Evolutionary conservation across 2,888 invertebrate species (phyloP).

Genomic region (Sinelater perroti): DNA sequence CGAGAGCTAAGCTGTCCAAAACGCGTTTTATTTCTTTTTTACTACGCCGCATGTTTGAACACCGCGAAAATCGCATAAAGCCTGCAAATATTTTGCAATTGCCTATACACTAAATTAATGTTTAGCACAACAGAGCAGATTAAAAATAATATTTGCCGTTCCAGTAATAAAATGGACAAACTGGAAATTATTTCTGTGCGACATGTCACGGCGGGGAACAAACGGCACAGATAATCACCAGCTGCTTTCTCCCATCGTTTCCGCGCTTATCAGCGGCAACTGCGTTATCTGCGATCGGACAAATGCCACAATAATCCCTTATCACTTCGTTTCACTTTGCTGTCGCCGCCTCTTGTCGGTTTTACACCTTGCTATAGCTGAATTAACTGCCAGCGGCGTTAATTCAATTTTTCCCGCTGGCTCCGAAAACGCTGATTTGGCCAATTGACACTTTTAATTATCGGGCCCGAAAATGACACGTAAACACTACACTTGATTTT

Average conservation of each 20-base stretch:
- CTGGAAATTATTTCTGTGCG: slow-evolving; percentile 3
- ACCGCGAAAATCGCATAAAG: too few species aligned
- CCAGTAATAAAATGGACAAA: slow-evolving; percentile 1
- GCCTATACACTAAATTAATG: too few species aligned
- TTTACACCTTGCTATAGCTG: slow-evolving; percentile 10
- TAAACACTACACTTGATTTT: too few species aligned
- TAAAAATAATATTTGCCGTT: slow-evolving; percentile 2
- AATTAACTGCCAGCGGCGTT: too few species aligned
- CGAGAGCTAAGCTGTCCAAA: too few species aligned
- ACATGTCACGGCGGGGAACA: slow-evolving; percentile 15
- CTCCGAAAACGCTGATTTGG: too few species aligned
- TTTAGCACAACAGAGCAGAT: neutral
- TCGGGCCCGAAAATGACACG: too few species aligned
- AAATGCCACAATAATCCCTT: slow-evolving; percentile 46
- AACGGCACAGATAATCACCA: slow-evolving; percentile 45
- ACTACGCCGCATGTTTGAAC: too few species aligned
- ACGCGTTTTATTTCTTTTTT: too few species aligned
- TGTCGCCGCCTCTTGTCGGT: slow-evolving; percentile 9
- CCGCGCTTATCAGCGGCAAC: slow-evolving; percentile 35
- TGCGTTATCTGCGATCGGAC: slow-evolving; percentile 44
- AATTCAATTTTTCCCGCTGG: too few species aligned
- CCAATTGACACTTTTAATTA: too few species aligned
- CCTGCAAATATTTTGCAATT: too few species aligned
- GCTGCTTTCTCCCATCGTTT: slow-evolving; percentile 46
- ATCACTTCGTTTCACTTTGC: slow-evolving; percentile 37